Base-by-base conservation (phyloP, 1,140 invertebrate genomes). In the Manduca sexta region DNA sequence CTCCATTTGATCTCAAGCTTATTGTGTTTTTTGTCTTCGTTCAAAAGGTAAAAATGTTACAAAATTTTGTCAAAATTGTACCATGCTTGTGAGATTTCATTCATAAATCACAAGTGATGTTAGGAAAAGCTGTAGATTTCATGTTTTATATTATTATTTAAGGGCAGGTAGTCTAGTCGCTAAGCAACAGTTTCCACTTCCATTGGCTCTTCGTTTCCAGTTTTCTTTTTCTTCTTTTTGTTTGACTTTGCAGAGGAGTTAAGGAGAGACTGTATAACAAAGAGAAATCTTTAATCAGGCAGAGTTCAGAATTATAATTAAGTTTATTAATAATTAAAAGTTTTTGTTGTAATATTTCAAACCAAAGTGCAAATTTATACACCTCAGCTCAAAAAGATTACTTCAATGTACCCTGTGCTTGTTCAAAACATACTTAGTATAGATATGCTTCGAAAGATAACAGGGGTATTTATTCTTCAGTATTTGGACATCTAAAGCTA, bases 191-290 rank as follows among this genome's bases (percentile, higher is more conserved):
- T 89, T 67, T 91, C 89, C 4, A 89, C 89, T 86, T 91, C 90
- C 88, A 90, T 88, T 11, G 88, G 82, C 54, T 89, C 87, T 60
- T 90, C 88, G 34, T 86, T 85, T 17, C 87, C 88, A 41, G 88
- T 74, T 35, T 91, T 89, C 89, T 93, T 95, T 91, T 96, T 97
- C 90, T 95, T 96, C 91, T 95, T 96, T 83, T 95, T 96, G 60
- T 91, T 92, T 4, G 93, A 87, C 78, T 95, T 95, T 17, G 93
- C 92, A 11, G 93, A 93, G 3, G 93, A 93, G 63, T 90, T 91
- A 44, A 97, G 85, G 34, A 96, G 86, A 52, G 89, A 84, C 92
- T 94, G 75, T 21, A 86, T 86, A 61, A 60, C 61, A 51, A 64
- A 61, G 0, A 26, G 8, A 1, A 26, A 26, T 26, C 4, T 26